Evolutionary conservation across 2,888 invertebrate genomes (phyloP).

Genomic region (Zaprionus lineosus): DNA sequence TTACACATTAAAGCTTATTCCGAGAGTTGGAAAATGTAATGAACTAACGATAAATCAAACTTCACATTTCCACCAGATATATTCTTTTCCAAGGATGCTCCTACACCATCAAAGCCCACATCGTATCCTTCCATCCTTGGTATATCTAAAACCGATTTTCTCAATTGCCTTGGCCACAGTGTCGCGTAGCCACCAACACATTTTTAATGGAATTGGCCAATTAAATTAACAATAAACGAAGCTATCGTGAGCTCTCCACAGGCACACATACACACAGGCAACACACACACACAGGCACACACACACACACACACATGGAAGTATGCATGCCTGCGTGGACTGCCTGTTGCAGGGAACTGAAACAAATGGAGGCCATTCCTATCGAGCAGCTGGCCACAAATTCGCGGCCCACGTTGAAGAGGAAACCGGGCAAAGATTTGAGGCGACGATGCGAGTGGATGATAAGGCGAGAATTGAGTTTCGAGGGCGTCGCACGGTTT

Average conservation of each 20-base stretch:
- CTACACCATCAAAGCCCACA: too few relatives aligned
- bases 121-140: background rate
- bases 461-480: slow-evolving; percentile 69
- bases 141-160: slow-evolving; percentile 38
- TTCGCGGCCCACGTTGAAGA: slow-evolving; percentile 64
- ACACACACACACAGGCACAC: too few relatives aligned
- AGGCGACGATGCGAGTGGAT: slow-evolving; percentile 52
- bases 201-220: slow-evolving; percentile 72
- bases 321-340: slow-evolving; percentile 42
- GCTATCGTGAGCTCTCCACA: slow-evolving; percentile 39
- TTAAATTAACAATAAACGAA: slow-evolving; percentile 77
- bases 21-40: too few relatives aligned
- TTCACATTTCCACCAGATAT: too few relatives aligned
- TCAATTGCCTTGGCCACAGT: slow-evolving; percentile 47
- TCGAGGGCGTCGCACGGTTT: slow-evolving; percentile 74
- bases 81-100: too few relatives aligned
- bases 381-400: slow-evolving; percentile 53
- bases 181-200: slow-evolving; percentile 49
- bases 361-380: slow-evolving; percentile 57
- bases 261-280: too few relatives aligned
- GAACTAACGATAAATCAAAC: too few relatives aligned
- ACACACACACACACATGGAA: too few relatives aligned
- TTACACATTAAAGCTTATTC: slow-evolving; percentile 35
- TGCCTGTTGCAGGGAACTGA: slow-evolving; percentile 41
- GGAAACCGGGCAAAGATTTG: slow-evolving; percentile 64